These are phyloP conservation scores for Lipotes vexillifer DNA, from an alignment of 2,113 vertebrate genomes.

Conservation along the genomic window DNA sequence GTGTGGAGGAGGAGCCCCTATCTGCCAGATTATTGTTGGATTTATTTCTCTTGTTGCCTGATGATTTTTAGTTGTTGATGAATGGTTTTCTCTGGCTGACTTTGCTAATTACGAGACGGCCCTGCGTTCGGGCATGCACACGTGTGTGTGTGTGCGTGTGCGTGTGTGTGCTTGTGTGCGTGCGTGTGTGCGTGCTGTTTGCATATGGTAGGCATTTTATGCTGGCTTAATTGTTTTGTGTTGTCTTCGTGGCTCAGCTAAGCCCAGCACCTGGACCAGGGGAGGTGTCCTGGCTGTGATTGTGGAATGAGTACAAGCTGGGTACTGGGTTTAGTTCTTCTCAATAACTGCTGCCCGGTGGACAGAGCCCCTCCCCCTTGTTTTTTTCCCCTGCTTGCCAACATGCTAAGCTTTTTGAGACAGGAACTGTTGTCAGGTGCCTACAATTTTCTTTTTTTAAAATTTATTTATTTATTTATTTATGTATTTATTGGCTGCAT, in stretches of 20 bases:
- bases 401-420: neutral
- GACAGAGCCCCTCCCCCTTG: neutral
- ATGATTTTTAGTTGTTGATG: constrained; percentile 63
- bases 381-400: neutral
- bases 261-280: neutral
- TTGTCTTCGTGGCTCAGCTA: constrained; percentile 26
- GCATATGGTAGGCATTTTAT: constrained; percentile 60
- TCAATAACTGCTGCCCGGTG: neutral
- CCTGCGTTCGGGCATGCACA: too few relatives aligned
- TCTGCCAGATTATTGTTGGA: constrained; percentile 18
- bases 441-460: neutral
- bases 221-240: constrained; percentile 64
- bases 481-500: too few relatives aligned
- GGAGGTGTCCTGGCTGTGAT: neutral
- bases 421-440: neutral
- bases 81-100: constrained; percentile 14
- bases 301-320: neutral
- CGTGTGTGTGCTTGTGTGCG: neutral
- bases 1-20: neutral
- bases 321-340: neutral
- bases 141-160: neutral
- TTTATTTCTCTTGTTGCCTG: constrained; percentile 17
- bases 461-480: too few relatives aligned
- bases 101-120: neutral
- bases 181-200: constrained; percentile 51